Base-by-base conservation (phyloP, 2,888 invertebrate species). In the Pterostichus madidus region DNA sequence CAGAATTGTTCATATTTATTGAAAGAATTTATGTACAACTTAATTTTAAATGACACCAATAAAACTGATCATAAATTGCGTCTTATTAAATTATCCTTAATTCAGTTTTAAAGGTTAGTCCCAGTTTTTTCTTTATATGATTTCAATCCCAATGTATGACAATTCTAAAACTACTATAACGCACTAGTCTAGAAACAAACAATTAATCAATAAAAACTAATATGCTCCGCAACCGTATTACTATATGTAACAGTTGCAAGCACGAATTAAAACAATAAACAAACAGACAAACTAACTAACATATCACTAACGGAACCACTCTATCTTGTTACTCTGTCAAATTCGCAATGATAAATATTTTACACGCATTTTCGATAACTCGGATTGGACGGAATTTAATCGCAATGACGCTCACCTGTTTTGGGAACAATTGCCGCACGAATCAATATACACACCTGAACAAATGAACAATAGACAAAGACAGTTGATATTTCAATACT, bases 201-300 rank as follows among this genome's bases (percentile, higher is more conserved):
- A 68, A 68, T 68, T 68, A 68, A 68, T 68, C 68, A 68, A 68
- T 68, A 44, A 68, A 68, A 44, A 68, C 44, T 68, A 68, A 68
- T 68, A 39, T 15, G 68, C n/a, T 44, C 15, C 6, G 68, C 39
- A 68, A 39, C 44, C n/a, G 44, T 44, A 39, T 44, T 68, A 35
- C 44, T 39, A 15, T 15, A 53, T 15, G 7, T 53, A 15, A 53
- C 68, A 71, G 39, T 2, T 11, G 44, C 44, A 71, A 44, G 44
- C 68, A 17, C 68, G 24, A 71, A 44, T 0, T 13, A 7, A n/a
- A n/a, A 13, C 64, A 56, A 17, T 7, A 8, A 8, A 56, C 49
- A 49, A 0, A 4, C n/a, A 52, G 24, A 52, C 56, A 17, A 56
- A 56, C 56, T 56, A 56, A 17, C 13, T 5, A 56, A 49, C 3